Conservation (phyloP, 2,113 vertebrate genomes). For the Larimichthys crocea region DNA sequence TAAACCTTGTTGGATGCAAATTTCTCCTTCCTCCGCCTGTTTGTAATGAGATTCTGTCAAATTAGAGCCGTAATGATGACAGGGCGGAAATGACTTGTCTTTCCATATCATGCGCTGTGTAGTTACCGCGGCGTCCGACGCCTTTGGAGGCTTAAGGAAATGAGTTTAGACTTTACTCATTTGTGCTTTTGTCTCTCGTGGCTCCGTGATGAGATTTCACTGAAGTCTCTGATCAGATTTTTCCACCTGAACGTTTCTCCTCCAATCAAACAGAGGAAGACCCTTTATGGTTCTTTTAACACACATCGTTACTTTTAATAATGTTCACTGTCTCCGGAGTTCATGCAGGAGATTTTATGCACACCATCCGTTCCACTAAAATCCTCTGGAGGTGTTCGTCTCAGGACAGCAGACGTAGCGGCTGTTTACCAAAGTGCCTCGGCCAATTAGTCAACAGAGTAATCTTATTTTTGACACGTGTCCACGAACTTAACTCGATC, state of each 20-base stretch:
- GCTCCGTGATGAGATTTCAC: constrained; percentile 52
- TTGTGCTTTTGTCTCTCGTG: constrained; percentile 45
- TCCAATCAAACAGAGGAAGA: not conserved
- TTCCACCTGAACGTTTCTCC: constrained; percentile 2
- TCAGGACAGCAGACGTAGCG: not conserved
- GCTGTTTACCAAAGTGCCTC: too few species aligned
- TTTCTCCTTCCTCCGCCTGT: constrained; percentile 24
- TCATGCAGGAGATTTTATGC: constrained; percentile 1
- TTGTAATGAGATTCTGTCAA: constrained; percentile 56
- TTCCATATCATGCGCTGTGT: constrained; percentile 28
- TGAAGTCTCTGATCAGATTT: constrained; percentile 40
- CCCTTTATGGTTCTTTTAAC: not conserved
- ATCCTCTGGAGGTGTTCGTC: not conserved
- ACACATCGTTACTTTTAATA: constrained; percentile 29
- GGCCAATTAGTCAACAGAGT: too few species aligned
- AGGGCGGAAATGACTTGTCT: constrained; percentile 36
- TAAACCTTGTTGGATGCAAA: constrained; percentile 47
- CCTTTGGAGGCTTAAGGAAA: constrained; percentile 43
- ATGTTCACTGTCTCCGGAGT: constrained; percentile 2
- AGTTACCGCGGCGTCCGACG: constrained; percentile 31
- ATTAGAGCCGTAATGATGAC: constrained; percentile 39
- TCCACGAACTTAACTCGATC: too few species aligned
- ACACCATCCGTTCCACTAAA: not conserved
- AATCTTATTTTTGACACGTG: too few species aligned
- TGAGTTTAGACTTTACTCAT: constrained; percentile 54